Base-by-base conservation (phyloP, 2,888 invertebrate genomes). In the Andrena fulva region DNA sequence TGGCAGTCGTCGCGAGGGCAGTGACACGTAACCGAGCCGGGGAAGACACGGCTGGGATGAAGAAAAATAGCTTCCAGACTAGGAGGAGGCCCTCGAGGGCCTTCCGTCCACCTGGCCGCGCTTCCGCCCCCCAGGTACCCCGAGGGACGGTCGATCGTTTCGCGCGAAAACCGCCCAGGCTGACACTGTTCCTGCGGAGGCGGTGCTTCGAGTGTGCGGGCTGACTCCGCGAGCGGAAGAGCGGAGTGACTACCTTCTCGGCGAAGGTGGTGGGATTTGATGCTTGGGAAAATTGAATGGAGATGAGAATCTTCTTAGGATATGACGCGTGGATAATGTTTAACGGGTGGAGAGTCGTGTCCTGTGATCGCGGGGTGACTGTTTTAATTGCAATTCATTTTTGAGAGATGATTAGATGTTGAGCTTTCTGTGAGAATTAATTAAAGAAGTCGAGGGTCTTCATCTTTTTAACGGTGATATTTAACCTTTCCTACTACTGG, bases 21-120 rank as follows among this genome's bases (percentile, higher is more conserved):
- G 80, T 90, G 90, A 90, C 89, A 90, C 85, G 87, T 84, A 84
- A 87, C 85, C 76, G 86, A 89, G 90, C 89, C 85, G 82, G 84
- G 24, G 84, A 84, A 87, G 77, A 64, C 71, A 54, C 66, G 62
- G 52, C 33, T 69, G 82, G 56, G 66, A 80, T 72, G 77, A 85
- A 83, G 87, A 84, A 84, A 89, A 89, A 86, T 82, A 89, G 80
- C 84, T 64, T 29, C 12, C 54, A 80, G 71, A 27, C 56, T 63
- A 29, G 54, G 67, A 67, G 73, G 72, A 68, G 75, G 54, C 71
- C 68, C 84, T 81, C 84, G 79, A 81, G 85, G 78, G 64, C 54
- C 59, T 71, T 77, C 77, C 71, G 54, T 50, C 31, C 31, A 59
- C 60, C n/a, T 60, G 59, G 68, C 27, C 60, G n/a, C 62, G 74